Conservation (phyloP, 2,797 vertebrate genomes). For the Dallia pectoralis region DNA sequence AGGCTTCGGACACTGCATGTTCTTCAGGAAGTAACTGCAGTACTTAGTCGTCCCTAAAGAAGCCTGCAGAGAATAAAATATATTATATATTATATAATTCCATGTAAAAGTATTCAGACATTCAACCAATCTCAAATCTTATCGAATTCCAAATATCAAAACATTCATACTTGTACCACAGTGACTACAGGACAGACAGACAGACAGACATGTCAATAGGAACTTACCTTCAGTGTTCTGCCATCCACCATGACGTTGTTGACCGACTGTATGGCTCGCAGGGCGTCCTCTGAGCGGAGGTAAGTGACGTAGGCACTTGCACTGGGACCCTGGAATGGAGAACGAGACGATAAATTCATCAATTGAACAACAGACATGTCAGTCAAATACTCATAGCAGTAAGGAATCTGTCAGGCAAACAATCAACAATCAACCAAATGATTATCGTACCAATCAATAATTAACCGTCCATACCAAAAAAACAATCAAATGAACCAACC, state of each 20-base stretch:
- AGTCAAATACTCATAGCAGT: too few relatives aligned
- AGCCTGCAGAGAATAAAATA: constrained; percentile 63
- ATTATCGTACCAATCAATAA: too few relatives aligned
- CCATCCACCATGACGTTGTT: constrained; percentile 90
- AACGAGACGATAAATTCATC: not conserved
- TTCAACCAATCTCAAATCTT: too few relatives aligned
- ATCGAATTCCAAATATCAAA: too few relatives aligned
- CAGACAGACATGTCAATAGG: too few relatives aligned
- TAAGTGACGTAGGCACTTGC: constrained; percentile 93
- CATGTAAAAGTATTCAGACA: too few relatives aligned
- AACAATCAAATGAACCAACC: too few relatives aligned
- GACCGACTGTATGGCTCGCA: constrained; percentile 90
- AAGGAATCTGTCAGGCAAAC: too few relatives aligned
- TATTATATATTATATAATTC: not conserved
- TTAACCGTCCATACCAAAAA: too few relatives aligned
- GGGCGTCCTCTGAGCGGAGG: constrained; percentile 90
- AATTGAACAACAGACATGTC: not conserved
- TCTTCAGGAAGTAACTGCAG: constrained; percentile 92
- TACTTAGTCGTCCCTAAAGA: constrained; percentile 93
- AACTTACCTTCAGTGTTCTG: constrained; percentile 86
- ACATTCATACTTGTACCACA: too few relatives aligned
- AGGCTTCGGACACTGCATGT: constrained; percentile 90
- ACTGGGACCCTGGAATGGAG: constrained; percentile 81
- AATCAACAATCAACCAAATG: too few relatives aligned
- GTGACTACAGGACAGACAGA: too few relatives aligned